Conservation (phyloP, 2,888 invertebrate genomes). For the Hipparchia semele region DNA sequence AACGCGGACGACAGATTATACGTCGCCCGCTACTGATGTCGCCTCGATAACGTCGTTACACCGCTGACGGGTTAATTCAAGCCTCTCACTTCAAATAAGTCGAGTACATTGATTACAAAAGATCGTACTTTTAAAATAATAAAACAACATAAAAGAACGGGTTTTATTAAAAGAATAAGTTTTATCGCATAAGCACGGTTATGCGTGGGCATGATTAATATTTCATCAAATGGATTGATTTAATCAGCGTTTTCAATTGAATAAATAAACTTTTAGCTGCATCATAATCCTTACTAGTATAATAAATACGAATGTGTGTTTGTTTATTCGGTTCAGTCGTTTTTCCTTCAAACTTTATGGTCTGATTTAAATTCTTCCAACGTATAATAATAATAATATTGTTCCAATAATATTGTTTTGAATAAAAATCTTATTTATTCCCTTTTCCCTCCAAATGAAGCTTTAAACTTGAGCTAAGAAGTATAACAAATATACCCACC, state of each 20-base stretch:
- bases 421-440: too few relatives aligned
- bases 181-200: not conserved
- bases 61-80: constrained; percentile 16
- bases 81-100: constrained; percentile 21
- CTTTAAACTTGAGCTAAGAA: too few relatives aligned
- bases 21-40: constrained; percentile 50
- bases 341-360: too few relatives aligned
- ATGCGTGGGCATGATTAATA: not conserved
- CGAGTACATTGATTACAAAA: not conserved
- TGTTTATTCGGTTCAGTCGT: too few relatives aligned
- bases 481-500: too few relatives aligned
- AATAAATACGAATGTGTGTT: too few relatives aligned
- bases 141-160: not conserved
- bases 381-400: too few relatives aligned
- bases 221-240: not conserved
- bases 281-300: too few relatives aligned
- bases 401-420: too few relatives aligned
- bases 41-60: constrained; percentile 26
- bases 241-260: not conserved
- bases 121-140: not conserved
- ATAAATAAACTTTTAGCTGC: not conserved
- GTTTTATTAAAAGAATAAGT: not conserved
- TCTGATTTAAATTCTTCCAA: too few relatives aligned
- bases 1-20: constrained; percentile 53
- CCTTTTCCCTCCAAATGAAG: too few relatives aligned